These are phyloP conservation scores for Drosophila leonis DNA, from an alignment of 2,888 invertebrate genomes.

Conservation along the genomic window DNA sequence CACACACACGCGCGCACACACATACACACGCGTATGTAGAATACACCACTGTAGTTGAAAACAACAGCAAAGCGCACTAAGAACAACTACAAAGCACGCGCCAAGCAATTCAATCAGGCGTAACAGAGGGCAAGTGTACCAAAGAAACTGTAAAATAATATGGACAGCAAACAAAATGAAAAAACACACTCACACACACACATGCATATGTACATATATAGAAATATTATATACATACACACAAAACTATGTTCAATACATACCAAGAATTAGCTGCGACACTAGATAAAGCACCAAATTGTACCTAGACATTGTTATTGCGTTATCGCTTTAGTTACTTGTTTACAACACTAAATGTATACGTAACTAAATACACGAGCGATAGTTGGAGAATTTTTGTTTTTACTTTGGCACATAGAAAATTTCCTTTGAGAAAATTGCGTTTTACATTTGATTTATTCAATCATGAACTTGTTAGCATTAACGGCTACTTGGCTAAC, in stretches of 20 bases:
- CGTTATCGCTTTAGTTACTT: constrained; percentile 60
- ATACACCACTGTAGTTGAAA: constrained; percentile 17
- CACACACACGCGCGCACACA: constrained; percentile 11
- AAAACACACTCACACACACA: not conserved
- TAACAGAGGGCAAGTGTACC: constrained; percentile 13
- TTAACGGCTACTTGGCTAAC: constrained; percentile 29
- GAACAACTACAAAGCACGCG: constrained; percentile 40
- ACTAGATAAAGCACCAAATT: constrained; percentile 65
- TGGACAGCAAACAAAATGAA: constrained; percentile 31
- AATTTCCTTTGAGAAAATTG: constrained; percentile 26
- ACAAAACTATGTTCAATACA: constrained; percentile 37
- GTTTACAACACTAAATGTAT: constrained; percentile 60
- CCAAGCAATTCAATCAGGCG: constrained; percentile 33
- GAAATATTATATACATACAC: constrained; percentile 6
- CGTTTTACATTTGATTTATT: constrained; percentile 29
- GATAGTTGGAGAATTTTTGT: constrained; percentile 29
- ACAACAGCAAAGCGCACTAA: constrained; percentile 32
- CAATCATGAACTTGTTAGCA: constrained; percentile 13
- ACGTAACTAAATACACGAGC: constrained; percentile 59
- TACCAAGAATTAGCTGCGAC: constrained; percentile 68
- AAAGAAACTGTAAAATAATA: constrained; percentile 50
- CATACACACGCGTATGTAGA: constrained; percentile 3
- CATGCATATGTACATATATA: constrained; percentile 7
- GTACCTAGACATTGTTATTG: constrained; percentile 59
- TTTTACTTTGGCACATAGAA: constrained; percentile 62